Base-by-base conservation (phyloP, 1,140 invertebrate genomes). In the Drosophila arizonae region DNA sequence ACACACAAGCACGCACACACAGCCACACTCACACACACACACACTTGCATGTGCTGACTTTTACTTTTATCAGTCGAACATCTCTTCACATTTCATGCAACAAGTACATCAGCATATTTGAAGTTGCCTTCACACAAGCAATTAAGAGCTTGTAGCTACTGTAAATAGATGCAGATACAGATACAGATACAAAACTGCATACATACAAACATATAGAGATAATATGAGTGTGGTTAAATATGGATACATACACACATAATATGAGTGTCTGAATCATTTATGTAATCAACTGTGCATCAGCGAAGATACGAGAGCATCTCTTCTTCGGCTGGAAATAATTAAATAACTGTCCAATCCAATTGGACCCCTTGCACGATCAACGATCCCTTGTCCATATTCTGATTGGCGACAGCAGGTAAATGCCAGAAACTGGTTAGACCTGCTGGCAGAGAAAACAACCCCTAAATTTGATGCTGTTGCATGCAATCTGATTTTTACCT, bases 371-470 rank as follows among this genome's bases (percentile, higher is more conserved):
- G n/a, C 30, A 28, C 28, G 21, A 39, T 51, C 48, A 28, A 62
- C 15, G 13, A 62, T 17, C 13, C 6, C 10, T 33, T 43, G 39
- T 24, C 48, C 11, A n/a, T 1, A 4, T 17, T 60, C 55, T 54
- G 55, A 72, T 72, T 61, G 11, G 66, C 24, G 11, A 57, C 24
- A 4, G 11, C 45, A 33, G 46, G 46, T 61, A 48, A 24, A 39
- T 30, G 30, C 21, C 36, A 15, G 6, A 63, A 86, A 86, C 81
- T 87, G 82, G 81, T 85, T 85, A 62, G 68, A 56, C 72, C 77
- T 75, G 57, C 48, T 11, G 43, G 43, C 17, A 39, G 36, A 36
- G 43, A 54, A 75, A 39, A 71, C 66, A 81, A 81, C 82, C 78
- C 81, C 65, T 64, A 80, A 75, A 68, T 51, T 13, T 62, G 6